A percentile compares a stretch with the other conserved stretches of the same genome.
phyloP scores from a whole-genome alignment of 2,888 invertebrate genomes.

The Hofmannophila pseudospretella region DNA sequence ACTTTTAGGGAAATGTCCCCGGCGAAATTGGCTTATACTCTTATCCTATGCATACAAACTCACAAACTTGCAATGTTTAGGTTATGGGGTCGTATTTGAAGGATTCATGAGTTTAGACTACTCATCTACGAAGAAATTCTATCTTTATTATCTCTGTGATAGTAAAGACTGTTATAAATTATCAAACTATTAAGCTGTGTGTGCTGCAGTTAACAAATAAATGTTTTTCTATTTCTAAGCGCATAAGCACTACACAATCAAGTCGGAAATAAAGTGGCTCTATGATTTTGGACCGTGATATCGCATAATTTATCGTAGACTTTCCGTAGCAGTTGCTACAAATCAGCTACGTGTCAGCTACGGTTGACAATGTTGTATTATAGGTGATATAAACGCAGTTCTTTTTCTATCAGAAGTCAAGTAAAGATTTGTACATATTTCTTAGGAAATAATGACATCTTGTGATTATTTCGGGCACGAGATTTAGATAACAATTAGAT shows the following conservation, averaged over 20 bases:
- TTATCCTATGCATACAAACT: constrained; percentile 10
- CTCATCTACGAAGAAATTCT: too few species aligned
- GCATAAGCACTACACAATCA: background rate
- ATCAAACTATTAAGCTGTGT: too few species aligned
- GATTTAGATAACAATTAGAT: too few species aligned
- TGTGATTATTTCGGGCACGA: too few species aligned
- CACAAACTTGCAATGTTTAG: constrained; percentile 5
- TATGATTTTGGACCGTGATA: background rate
- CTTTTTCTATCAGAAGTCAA: too few species aligned
- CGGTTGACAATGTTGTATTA: constrained; percentile 18
- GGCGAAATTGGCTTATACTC: constrained; percentile 10
- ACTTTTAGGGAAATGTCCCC: constrained; percentile 9
- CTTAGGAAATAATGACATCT: too few species aligned
- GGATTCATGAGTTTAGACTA: constrained; percentile 30
- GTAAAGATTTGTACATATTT: too few species aligned
- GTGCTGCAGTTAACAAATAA: too few species aligned
- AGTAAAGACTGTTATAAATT: too few species aligned
- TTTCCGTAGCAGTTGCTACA: constrained; percentile 45
- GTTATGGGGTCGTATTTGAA: constrained; percentile 1
- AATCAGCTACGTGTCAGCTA: constrained; percentile 22
- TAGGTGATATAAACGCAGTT: too few species aligned
- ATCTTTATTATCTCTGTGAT: too few species aligned
- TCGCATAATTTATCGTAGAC: constrained; percentile 2
- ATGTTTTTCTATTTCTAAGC: too few species aligned
- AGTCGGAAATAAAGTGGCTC: background rate